These are phyloP conservation scores for Calephelis nemesis DNA, from an alignment of 1,140 invertebrate species.

Conservation along the genomic window DNA sequence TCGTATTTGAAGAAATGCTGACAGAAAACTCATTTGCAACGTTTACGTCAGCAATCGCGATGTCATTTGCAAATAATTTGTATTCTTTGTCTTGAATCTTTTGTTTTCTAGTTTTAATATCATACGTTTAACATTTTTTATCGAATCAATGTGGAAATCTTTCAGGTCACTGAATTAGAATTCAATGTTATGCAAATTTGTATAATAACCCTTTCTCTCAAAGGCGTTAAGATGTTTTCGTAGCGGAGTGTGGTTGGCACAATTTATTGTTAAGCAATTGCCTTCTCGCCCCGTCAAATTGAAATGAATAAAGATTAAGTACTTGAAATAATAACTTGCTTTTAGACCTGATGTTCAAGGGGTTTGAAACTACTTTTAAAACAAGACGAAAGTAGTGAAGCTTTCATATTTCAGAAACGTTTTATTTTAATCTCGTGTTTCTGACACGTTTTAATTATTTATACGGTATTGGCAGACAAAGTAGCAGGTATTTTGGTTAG, in stretches of 20 bases:
- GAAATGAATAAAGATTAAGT: conserved; percentile 62
- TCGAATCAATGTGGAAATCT: conserved; percentile 1
- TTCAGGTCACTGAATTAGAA: conserved; percentile 41
- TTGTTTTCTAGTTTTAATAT: no score
- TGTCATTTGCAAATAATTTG: no score
- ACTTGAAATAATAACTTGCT: conserved; percentile 23
- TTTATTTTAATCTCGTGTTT: not conserved
- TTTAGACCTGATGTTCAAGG: conserved; percentile 2
- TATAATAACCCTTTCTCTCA: conserved; percentile 43
- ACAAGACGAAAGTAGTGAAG: not conserved
- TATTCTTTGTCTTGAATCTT: no score
- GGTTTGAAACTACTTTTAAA: not conserved
- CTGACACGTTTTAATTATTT: not conserved
- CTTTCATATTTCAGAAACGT: not conserved
- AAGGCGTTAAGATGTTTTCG: conserved; percentile 68
- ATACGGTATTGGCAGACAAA: not conserved
- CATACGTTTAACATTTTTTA: not conserved
- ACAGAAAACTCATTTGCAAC: no score
- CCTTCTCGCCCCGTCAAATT: conserved; percentile 55
- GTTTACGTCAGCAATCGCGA: no score
- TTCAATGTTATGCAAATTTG: conserved; percentile 63
- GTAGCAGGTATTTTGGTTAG: no score
- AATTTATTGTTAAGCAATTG: conserved; percentile 51
- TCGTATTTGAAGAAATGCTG: no score
- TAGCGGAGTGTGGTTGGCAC: conserved; percentile 53